A percentile compares a stretch with the other conserved stretches of the same genome.
Evolutionary conservation across 2,113 vertebrate genomes (phyloP).

Genomic region (Bufo gargarizans): DNA sequence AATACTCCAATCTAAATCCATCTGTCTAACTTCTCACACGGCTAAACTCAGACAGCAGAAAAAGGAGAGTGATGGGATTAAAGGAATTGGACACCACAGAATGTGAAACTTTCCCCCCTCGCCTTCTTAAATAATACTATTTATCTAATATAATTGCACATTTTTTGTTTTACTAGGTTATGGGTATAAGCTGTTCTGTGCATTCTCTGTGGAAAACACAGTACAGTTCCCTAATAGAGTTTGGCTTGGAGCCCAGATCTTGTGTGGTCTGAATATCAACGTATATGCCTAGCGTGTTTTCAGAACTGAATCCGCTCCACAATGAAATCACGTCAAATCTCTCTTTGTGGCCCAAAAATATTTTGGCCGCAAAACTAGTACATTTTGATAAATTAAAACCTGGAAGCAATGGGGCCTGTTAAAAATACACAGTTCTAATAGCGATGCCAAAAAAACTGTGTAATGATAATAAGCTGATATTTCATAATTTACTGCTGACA

Average conservation of each 20-base stretch:
- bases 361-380: constrained; percentile 3
- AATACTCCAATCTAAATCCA: background rate
- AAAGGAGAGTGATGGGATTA: constrained; percentile 36
- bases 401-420: background rate
- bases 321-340: constrained; percentile 20
- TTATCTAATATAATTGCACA: constrained; percentile 44
- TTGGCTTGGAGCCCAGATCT: constrained; percentile 23
- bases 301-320: constrained; percentile 23
- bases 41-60: constrained; percentile 8
- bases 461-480: background rate
- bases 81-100: constrained; percentile 19
- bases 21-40: background rate
- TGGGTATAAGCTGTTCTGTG: constrained; percentile 36
- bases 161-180: constrained; percentile 43
- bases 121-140: constrained; percentile 39
- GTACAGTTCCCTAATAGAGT: constrained; percentile 30
- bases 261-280: constrained; percentile 48
- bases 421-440: background rate
- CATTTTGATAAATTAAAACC: constrained; percentile 26
- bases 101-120: constrained; percentile 29
- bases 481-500: background rate
- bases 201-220: constrained; percentile 24
- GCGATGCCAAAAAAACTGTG: background rate
- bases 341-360: constrained; percentile 27
- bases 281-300: constrained; percentile 31